Conservation (phyloP, 1,140 invertebrate species). For the Lepidurus apus region DNA sequence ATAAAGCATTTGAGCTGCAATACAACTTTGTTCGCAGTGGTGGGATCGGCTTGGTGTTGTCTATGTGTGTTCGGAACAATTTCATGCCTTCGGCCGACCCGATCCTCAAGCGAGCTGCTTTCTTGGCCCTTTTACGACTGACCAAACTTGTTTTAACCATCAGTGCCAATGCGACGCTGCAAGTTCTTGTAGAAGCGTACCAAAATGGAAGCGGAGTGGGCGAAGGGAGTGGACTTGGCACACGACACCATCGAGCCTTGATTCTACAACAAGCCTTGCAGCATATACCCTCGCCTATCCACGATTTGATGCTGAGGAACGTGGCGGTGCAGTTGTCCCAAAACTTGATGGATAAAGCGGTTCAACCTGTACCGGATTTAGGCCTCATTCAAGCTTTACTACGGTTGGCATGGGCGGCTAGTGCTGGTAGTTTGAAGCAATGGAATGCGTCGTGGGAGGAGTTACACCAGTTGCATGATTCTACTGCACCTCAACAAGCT, state of each 20-base stretch:
- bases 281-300: slow-evolving; percentile 61
- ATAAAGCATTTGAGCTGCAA: slow-evolving; percentile 80
- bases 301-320: slow-evolving; percentile 62
- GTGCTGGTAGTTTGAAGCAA: slow-evolving; percentile 61
- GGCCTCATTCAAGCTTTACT: slow-evolving; percentile 63
- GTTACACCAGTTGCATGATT: slow-evolving; percentile 48
- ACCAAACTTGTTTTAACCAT: slow-evolving; percentile 83
- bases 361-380: slow-evolving; percentile 52
- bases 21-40: slow-evolving; percentile 81
- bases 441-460: slow-evolving; percentile 60
- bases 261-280: slow-evolving; percentile 53
- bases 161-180: slow-evolving; percentile 53
- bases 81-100: slow-evolving; percentile 72
- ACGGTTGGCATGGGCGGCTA: slow-evolving; percentile 70
- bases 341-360: slow-evolving; percentile 46
- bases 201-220: slow-evolving; percentile 40
- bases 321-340: slow-evolving; percentile 70
- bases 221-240: slow-evolving; percentile 37
- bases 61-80: slow-evolving; percentile 81
- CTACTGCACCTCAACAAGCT: slow-evolving; percentile 8
- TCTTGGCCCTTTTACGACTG: slow-evolving; percentile 79
- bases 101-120: slow-evolving; percentile 59
- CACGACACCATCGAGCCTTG: slow-evolving; percentile 46
- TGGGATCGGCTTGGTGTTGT: slow-evolving; percentile 70
- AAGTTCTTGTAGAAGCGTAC: slow-evolving; percentile 52